Percentiles rank a stretch among this genome's conserved stretches.
phyloP scores from a whole-genome alignment of 2,797 vertebrate genomes.

The Odontamblyopus rebecca region DNA sequence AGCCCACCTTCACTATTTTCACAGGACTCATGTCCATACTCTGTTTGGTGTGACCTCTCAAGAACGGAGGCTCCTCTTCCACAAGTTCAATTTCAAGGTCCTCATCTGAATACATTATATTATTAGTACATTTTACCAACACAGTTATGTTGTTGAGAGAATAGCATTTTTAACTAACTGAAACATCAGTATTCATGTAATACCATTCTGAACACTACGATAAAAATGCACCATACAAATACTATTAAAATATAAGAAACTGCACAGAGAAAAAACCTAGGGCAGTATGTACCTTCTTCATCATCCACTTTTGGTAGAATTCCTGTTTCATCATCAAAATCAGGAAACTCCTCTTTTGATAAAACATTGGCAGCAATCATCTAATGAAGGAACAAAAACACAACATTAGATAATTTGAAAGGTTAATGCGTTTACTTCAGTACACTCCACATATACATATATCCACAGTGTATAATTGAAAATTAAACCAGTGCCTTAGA shows the following conservation, averaged over 20 bases:
- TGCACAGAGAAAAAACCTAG: neutral
- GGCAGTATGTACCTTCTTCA: constrained; percentile 85
- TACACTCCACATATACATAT: neutral
- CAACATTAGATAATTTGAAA: neutral
- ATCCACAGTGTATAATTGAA: too few species aligned
- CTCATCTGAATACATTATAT: constrained; percentile 80
- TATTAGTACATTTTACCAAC: neutral
- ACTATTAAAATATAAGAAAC: neutral
- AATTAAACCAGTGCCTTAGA: too few species aligned
- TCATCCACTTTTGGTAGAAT: constrained; percentile 98
- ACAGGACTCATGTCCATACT: constrained; percentile 99
- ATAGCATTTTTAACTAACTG: neutral
- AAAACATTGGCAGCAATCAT: constrained; percentile 99
- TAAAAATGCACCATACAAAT: neutral
- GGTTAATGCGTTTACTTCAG: neutral
- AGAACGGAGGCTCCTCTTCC: constrained; percentile 95
- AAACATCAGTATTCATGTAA: neutral
- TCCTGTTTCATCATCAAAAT: constrained; percentile 98
- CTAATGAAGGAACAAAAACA: constrained; percentile 61
- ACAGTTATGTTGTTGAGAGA: neutral
- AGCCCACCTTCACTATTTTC: constrained; percentile 93
- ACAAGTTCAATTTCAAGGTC: constrained; percentile 97
- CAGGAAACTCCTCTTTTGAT: constrained; percentile 97
- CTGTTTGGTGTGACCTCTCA: constrained; percentile 96
- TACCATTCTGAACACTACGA: neutral